Evolutionary conservation across 1,140 invertebrate genomes (phyloP), one percentile per base, ranked within the genome.

Genomic region (Eriosoma lanigerum): DNA sequence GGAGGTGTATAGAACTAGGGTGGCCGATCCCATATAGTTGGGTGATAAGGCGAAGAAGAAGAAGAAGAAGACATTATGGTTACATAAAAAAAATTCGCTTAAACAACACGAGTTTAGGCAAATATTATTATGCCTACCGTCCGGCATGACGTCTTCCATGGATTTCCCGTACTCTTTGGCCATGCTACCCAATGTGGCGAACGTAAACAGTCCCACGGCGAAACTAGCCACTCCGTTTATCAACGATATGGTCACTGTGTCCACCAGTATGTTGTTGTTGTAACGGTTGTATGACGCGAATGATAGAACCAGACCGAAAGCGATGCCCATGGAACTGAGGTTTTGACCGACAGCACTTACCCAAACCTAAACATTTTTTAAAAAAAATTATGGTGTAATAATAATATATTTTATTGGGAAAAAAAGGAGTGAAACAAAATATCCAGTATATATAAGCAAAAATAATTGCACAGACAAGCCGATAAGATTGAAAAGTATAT

Each of bases 251-350:
- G 93, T 90, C 24, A 96, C 83, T 0, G 94, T 94, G 84, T 96
- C 94, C 76, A 93, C 90, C 26, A 96, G 87, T 81, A 96, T 93
- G 83, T 94, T 94, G 84, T 97, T 97, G 84, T 94, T 92, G 85
- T 96, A 95, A 85, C 92, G 92, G 86, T 97, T 97, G 87, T 97
- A 97, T 84, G 94, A 96, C n/a, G 94, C 93, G 85, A 96, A 96
- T 84, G 94, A 95, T 84, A 97, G 96, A 88, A 97, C 93, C 6
- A 94, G 95, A 24, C 96, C 96, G 84, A 96, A 95, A 0, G 94
- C 93, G 48, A 96, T 93, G 76, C 94, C 94, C 81, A 97, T 91
- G 0, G 95, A 96, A 87, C 96, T 96, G 86, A 97, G 96, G 82
- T 95, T 95, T 87, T 97, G 95, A 10, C 93, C 93, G 10, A 93